Conservation (phyloP, 2,888 invertebrate species). For the Micoletzkya japonica region DNA sequence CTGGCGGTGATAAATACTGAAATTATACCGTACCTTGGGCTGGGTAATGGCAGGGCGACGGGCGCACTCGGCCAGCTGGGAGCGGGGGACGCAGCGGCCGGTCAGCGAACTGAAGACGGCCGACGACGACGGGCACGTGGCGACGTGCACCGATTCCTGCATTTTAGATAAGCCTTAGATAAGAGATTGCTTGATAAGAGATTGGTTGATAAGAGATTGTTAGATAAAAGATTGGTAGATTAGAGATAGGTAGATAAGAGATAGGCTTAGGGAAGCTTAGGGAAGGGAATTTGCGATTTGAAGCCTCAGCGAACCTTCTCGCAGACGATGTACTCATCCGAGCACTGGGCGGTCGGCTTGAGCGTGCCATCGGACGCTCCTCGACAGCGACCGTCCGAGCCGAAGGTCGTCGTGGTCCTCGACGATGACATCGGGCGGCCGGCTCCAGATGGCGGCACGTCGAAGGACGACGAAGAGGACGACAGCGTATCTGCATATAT, state of each 20-base stretch:
- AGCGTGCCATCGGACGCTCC: constrained; percentile 11
- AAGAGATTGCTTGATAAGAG: background rate
- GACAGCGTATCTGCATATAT: background rate
- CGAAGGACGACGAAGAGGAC: background rate
- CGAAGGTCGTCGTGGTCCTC: background rate
- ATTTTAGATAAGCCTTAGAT: background rate
- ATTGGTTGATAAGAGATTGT: background rate
- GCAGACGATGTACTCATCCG: constrained; percentile 4
- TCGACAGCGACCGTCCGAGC: background rate
- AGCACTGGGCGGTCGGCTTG: background rate
- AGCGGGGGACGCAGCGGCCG: constrained; percentile 3
- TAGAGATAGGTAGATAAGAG: too few relatives aligned
- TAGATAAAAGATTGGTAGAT: background rate
- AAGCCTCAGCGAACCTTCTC: background rate
- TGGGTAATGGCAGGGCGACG: constrained; percentile 1
- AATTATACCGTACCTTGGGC: constrained; percentile 11
- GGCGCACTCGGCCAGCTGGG: constrained; percentile 8
- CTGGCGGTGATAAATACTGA: background rate
- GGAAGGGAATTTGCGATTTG: background rate
- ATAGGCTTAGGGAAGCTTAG: too few relatives aligned
- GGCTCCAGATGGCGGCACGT: too few relatives aligned
- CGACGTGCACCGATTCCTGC: background rate
- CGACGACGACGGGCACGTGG: background rate
- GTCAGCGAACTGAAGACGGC: constrained; percentile 1
- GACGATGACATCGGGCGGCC: too few relatives aligned